Percentiles rank a stretch among this genome's conserved stretches.
These are phyloP conservation scores for Heliconius ismenius DNA, from an alignment of 2,888 invertebrate genomes.

Conservation along the genomic window DNA sequence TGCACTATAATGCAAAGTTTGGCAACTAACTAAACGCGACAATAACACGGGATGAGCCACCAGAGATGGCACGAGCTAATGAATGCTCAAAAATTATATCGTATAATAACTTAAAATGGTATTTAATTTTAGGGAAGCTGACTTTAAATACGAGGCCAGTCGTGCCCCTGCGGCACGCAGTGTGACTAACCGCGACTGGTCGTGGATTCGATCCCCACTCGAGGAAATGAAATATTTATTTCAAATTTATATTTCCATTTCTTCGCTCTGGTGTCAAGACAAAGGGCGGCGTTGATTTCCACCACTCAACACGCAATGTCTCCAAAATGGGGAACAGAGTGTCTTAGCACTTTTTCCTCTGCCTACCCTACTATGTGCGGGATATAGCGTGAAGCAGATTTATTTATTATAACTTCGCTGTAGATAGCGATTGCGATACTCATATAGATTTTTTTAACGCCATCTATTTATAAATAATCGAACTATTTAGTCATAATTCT, in stretches of 20 bases:
- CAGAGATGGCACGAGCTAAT: slow-evolving; percentile 25
- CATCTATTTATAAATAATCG: not conserved
- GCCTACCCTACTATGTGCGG: no score
- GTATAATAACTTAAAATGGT: not conserved
- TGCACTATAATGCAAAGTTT: slow-evolving; percentile 42
- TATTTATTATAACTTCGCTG: not conserved
- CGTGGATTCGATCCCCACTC: no score
- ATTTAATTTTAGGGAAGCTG: not conserved
- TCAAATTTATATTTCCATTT: no score
- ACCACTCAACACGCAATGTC: no score
- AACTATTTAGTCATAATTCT: not conserved
- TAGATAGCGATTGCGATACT: not conserved
- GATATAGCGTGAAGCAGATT: not conserved
- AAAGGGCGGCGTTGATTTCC: no score
- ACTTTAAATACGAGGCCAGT: not conserved
- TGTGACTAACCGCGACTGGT: not conserved
- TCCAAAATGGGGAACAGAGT: no score
- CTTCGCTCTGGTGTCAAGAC: no score
- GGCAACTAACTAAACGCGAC: slow-evolving; percentile 34
- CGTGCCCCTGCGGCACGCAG: no score
- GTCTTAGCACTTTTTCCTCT: no score
- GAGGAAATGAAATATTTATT: no score
- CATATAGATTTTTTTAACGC: not conserved
- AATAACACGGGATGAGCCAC: slow-evolving; percentile 36
- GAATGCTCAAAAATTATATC: slow-evolving; percentile 4